Percentiles rank a stretch among this genome's conserved stretches.
Conservation (phyloP, 2,888 invertebrate species). For the Perithous albicinctus region DNA sequence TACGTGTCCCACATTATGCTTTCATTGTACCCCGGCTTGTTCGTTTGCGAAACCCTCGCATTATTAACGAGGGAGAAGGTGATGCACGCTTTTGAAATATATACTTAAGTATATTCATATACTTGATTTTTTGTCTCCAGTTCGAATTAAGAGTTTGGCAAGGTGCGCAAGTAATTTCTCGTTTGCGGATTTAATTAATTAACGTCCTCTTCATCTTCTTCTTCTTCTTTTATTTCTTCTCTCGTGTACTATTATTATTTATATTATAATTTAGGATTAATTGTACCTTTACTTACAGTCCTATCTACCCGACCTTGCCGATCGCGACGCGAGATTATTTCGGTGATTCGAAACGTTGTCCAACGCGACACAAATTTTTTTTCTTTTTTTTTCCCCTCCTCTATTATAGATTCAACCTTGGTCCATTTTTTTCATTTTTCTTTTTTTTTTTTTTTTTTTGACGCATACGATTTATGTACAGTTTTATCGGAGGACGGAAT, state of each 20-base stretch:
- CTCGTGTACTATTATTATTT: conserved; percentile 33
- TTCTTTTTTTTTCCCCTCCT: conserved; percentile 48
- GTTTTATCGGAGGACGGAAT: conserved; percentile 29
- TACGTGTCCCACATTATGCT: conserved; percentile 51
- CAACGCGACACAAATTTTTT: conserved; percentile 61
- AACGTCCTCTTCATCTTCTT: conserved; percentile 33
- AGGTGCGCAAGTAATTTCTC: conserved; percentile 44
- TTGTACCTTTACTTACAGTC: conserved; percentile 78
- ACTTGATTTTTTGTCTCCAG: conserved; percentile 11
- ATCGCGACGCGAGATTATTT: conserved; percentile 63
- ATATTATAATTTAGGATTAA: conserved; percentile 74
- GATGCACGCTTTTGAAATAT: conserved; percentile 18
- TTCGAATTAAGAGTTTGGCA: conserved; percentile 52
- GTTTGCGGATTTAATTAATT: conserved; percentile 51
- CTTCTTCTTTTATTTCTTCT: conserved; percentile 17
- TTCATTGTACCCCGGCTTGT: conserved; percentile 32
- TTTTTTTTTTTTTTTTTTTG: conserved; percentile 68
- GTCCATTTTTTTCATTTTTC: conserved; percentile 64
- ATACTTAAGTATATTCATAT: conserved; percentile 15
- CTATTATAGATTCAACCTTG: conserved; percentile 68
- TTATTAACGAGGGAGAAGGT: not conserved
- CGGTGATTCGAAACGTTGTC: conserved; percentile 66
- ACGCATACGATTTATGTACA: conserved; percentile 66
- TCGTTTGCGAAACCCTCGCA: conserved; percentile 41
- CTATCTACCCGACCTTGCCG: conserved; percentile 73